phyloP scores from a whole-genome alignment of 2,797 vertebrate genomes.

The Spinus olivaceus region DNA sequence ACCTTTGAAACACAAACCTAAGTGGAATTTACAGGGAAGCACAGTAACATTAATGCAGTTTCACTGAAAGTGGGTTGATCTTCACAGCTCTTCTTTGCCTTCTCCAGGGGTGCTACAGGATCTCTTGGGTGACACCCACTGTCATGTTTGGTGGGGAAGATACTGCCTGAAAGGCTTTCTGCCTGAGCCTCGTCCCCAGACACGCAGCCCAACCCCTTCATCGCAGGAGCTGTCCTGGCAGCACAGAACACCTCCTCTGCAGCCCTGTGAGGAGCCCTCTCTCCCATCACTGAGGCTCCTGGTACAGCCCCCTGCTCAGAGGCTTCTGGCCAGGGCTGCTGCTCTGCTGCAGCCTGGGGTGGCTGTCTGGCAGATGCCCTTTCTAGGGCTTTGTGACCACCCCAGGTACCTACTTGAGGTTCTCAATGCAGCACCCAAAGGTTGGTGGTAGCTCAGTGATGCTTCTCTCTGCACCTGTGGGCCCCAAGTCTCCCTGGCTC shows the following conservation, averaged over 20 bases:
- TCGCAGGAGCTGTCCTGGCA: fast-evolving
- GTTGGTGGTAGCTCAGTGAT: background rate
- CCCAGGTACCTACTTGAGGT: background rate
- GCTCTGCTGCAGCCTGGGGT: background rate
- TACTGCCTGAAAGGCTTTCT: background rate
- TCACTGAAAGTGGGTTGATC: background rate
- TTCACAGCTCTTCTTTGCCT: background rate
- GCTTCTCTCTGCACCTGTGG: background rate
- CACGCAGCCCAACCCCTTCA: fast-evolving
- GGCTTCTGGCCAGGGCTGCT: background rate
- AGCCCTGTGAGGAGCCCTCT: background rate
- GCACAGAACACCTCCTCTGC: background rate
- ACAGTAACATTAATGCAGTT: background rate
- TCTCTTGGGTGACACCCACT: background rate
- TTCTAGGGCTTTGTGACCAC: background rate
- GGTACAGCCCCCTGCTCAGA: background rate
- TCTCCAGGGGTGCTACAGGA: background rate
- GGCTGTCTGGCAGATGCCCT: background rate
- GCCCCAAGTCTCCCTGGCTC: background rate
- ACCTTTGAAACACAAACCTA: background rate
- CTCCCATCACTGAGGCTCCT: fast-evolving
- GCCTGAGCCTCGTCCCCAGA: background rate
- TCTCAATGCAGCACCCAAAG: background rate
- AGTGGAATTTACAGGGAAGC: background rate
- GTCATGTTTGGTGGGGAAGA: background rate